phyloP scores from a whole-genome alignment of 2,113 vertebrate genomes.

The Tyrannus savana region DNA sequence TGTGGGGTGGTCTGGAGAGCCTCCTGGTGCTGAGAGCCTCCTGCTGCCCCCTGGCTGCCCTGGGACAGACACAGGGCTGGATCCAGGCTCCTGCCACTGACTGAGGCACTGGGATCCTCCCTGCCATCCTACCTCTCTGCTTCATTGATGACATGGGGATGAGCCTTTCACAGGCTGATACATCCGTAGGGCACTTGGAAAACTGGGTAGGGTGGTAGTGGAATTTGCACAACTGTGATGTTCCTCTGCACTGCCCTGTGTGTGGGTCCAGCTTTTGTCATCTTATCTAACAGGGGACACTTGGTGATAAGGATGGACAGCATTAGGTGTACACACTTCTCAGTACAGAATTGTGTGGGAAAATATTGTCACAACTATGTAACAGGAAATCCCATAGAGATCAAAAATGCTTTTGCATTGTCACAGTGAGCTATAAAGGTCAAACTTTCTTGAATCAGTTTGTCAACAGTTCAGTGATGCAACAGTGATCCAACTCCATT shows the following conservation, averaged over 20 bases:
- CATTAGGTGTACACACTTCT: neutral
- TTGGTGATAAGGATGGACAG: neutral
- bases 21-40: too few species aligned
- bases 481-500: neutral
- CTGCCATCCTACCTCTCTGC: neutral
- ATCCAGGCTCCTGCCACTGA: neutral
- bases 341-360: neutral
- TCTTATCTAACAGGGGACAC: neutral
- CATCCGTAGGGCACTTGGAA: neutral
- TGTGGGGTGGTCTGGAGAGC: neutral
- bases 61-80: neutral
- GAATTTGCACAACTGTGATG: accelerated
- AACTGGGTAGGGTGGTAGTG: neutral
- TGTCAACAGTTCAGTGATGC: neutral
- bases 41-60: neutral
- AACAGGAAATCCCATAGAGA: neutral
- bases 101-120: neutral
- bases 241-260: neutral
- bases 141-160: neutral
- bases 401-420: neutral
- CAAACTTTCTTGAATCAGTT: neutral
- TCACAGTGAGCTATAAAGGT: neutral
- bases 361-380: neutral
- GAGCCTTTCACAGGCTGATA: neutral
- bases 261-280: neutral